Percentiles rank a stretch among this genome's conserved stretches.
Evolutionary conservation across 2,113 vertebrate genomes (phyloP).

Genomic region (Zosterops lateralis): DNA sequence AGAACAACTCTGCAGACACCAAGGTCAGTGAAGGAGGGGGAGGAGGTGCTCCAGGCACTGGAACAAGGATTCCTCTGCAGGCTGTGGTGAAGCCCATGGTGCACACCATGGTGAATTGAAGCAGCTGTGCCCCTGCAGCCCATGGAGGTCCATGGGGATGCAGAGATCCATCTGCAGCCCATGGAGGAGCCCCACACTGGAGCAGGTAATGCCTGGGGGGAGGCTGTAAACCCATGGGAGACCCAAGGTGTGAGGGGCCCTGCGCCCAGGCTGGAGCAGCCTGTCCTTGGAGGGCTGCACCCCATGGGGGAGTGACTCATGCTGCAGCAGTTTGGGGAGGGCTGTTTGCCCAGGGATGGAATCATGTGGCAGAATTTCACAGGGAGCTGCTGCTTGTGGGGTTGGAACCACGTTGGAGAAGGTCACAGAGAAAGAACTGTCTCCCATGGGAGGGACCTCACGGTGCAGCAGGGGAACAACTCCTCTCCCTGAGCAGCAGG

Average conservation of each 20-base stretch:
- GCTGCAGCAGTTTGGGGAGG: neutral
- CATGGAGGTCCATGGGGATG: neutral
- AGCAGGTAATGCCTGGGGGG: neutral
- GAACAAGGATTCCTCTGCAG: neutral
- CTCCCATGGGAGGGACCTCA: neutral
- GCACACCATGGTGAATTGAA: too few relatives aligned
- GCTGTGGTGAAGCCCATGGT: fast-evolving
- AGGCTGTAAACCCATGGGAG: fast-evolving
- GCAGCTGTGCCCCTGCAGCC: neutral
- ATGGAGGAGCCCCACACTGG: neutral
- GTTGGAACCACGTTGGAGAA: fast-evolving
- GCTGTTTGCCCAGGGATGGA: fast-evolving
- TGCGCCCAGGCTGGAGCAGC: neutral
- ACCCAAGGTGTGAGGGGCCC: fast-evolving
- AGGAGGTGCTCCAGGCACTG: neutral
- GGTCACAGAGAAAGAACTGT: neutral
- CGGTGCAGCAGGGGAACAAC: fast-evolving
- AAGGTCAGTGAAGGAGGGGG: neutral
- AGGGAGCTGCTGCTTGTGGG: neutral
- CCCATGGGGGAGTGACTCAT: fast-evolving
- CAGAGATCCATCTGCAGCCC: neutral
- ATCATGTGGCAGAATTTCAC: fast-evolving
- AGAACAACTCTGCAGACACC: neutral
- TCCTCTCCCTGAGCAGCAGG: fast-evolving
- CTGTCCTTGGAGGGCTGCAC: neutral